Base-by-base conservation (phyloP, 2,797 vertebrate genomes). In the Argentina silus region DNA sequence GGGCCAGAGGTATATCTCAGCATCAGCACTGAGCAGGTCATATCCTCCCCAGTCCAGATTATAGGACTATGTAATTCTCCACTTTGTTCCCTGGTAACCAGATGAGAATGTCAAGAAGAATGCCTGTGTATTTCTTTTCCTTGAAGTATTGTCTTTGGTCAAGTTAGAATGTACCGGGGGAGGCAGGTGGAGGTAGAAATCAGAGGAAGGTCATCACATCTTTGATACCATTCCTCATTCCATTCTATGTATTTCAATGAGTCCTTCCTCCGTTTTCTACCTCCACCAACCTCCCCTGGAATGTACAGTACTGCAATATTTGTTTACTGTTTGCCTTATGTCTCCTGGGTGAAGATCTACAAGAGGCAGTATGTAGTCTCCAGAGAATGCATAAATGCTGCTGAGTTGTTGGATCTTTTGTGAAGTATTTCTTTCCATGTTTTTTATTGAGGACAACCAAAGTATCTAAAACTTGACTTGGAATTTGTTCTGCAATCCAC, bases 1-100 rank as follows among this genome's bases (percentile, higher is more conserved):
- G 83, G 73, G 81, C 73, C 51, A 82, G 63, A 50, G 80, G 74
- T 69, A 79, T 36, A 67, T 72, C 75, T 73, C 79, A 79, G 65
- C 75, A n/a, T 19, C 27, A 69, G 44, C 50, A 67, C 71, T 69
- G 61, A 77, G 23, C 36, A 59, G 76, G 75, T 75, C 62, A 78
- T 68, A 72, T 64, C 60, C 70, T 53, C 60, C 55, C 66, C 51
- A 62, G 63, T 57, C 74, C 77, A 77, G 60, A 74, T 74, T 80
- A 60, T 61, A 19, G 44, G 4, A 36, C 27, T 48, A 44, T 1
- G 15, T 72, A 71, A 83, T 62, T 67, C 42, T 53, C 59, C 57
- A 69, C 67, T 21, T 62, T 36, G 14, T 14, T 44, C 42, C 15
- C 15, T 67, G n/a, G 8, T 15, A 14, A 10, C n/a, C 61, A 43